Percentiles rank a stretch among this genome's conserved stretches.
These are phyloP conservation scores for Nasonia vitripennis DNA, from an alignment of 1,140 invertebrate genomes.

Conservation along the genomic window DNA sequence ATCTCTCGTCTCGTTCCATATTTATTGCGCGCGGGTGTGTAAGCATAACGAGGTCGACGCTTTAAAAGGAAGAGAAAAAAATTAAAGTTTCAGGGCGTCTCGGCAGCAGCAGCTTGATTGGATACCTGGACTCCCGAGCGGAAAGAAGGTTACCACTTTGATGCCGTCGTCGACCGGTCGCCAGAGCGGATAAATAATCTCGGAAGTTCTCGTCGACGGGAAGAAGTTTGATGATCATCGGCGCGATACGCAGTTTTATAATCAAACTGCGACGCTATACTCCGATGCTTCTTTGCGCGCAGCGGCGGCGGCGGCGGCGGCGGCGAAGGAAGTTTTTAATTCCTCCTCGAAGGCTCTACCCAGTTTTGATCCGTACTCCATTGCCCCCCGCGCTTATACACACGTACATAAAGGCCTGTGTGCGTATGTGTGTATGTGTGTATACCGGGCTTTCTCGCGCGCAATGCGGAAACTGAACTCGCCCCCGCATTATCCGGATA, in stretches of 20 bases:
- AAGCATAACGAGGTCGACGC: not conserved
- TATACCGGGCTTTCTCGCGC: too few species aligned
- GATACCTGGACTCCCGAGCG: not conserved
- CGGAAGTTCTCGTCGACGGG: not conserved
- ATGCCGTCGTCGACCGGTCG: not conserved
- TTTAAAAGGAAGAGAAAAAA: not conserved
- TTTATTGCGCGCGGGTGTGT: not conserved
- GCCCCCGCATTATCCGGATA: too few species aligned
- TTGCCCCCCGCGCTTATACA: not conserved
- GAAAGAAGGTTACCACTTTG: not conserved
- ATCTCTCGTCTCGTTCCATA: not conserved
- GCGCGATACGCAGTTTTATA: conserved; percentile 14
- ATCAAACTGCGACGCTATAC: conserved; percentile 2
- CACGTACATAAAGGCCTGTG: too few species aligned
- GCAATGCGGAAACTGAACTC: too few species aligned
- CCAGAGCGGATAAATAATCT: conserved; percentile 35
- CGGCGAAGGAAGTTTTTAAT: conserved; percentile 10
- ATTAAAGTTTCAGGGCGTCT: not conserved
- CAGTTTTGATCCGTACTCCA: not conserved
- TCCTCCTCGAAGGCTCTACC: not conserved
- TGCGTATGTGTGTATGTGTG: too few species aligned
- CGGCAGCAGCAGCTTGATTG: not conserved
- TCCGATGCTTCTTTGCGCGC: not conserved
- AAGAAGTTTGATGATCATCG: conserved; percentile 21
- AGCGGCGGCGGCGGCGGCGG: not conserved